Evolutionary conservation across 1,140 invertebrate genomes (phyloP).

Genomic region (Galleria mellonella): DNA sequence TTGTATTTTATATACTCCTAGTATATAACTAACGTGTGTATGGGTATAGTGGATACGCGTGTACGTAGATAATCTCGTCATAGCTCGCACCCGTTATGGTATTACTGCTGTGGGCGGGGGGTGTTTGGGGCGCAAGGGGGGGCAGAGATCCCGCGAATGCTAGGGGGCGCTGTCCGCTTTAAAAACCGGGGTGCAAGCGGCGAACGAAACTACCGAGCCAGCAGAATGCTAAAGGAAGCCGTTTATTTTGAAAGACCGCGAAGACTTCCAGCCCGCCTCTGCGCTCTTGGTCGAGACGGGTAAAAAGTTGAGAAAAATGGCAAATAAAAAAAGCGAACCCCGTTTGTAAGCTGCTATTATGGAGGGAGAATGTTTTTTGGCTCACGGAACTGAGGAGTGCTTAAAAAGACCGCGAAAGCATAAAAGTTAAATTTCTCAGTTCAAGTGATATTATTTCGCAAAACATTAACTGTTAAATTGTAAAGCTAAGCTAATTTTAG

Average conservation of each 20-base stretch:
- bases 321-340: constrained; percentile 24
- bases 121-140: constrained; percentile 21
- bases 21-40: constrained; percentile 55
- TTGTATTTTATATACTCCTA: constrained; percentile 47
- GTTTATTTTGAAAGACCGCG: constrained; percentile 65
- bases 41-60: constrained; percentile 51
- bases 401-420: constrained; percentile 20
- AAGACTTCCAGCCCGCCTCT: constrained; percentile 46
- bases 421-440: constrained; percentile 23
- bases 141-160: constrained; percentile 39
- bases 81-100: constrained; percentile 72
- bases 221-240: constrained; percentile 63
- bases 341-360: constrained; percentile 39
- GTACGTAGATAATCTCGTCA: constrained; percentile 73
- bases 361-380: constrained; percentile 34
- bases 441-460: constrained; percentile 2
- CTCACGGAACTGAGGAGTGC: constrained; percentile 16
- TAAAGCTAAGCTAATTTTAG: constrained; percentile 14
- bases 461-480: too few species aligned
- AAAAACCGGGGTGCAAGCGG: constrained; percentile 57
- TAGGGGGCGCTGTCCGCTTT: constrained; percentile 65
- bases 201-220: constrained; percentile 54
- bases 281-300: constrained; percentile 43
- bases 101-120: constrained; percentile 64
- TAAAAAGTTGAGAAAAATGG: constrained; percentile 51